Evolutionary conservation across 2,113 vertebrate genomes (phyloP).

Genomic region (Varanus komodoensis): DNA sequence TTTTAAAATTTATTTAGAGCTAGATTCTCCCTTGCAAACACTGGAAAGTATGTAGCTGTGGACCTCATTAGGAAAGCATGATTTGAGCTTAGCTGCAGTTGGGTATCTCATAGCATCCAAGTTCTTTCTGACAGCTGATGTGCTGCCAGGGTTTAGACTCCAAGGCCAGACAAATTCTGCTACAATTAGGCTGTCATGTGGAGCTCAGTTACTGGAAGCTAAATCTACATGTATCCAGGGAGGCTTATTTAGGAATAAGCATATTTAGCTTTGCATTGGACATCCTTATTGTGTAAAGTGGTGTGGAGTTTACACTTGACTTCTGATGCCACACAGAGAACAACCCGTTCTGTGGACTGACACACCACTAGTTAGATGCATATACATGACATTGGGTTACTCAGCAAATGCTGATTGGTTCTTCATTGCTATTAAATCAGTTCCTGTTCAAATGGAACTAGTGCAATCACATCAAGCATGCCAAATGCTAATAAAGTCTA

Average conservation of each 20-base stretch:
- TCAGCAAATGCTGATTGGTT: neutral
- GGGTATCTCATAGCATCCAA: neutral
- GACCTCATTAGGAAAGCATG: neutral
- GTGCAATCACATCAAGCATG: neutral
- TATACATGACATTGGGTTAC: neutral
- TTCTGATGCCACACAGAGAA: neutral
- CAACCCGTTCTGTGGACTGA: neutral
- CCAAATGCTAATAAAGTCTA: neutral
- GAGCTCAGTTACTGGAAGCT: neutral
- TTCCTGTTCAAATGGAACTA: neutral
- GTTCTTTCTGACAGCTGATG: neutral
- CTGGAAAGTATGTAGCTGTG: neutral
- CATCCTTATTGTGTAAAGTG: neutral
- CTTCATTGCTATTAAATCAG: neutral
- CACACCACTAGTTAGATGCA: neutral
- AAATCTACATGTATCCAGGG: neutral
- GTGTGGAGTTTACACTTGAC: neutral
- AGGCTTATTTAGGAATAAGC: neutral
- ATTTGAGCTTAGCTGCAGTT: neutral
- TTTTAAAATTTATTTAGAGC: slow-evolving; percentile 18
- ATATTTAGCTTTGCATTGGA: neutral
- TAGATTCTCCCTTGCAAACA: neutral
- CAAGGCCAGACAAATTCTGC: neutral
- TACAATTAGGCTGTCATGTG: neutral
- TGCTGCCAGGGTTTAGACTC: neutral